Conservation (phyloP, 2,888 invertebrate genomes). For the Graphium colonna region DNA sequence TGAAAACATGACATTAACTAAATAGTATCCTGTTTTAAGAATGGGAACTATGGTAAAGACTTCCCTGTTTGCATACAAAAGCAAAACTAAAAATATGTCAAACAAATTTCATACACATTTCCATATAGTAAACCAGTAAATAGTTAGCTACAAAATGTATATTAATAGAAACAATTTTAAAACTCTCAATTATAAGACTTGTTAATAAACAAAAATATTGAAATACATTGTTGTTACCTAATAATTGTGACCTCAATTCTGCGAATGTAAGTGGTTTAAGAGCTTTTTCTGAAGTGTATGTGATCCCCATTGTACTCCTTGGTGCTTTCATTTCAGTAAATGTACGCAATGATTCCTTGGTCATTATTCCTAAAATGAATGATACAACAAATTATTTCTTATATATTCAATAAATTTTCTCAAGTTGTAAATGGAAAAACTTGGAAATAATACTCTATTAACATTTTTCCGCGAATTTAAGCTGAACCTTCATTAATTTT, state of each 20-base stretch:
- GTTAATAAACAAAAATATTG: background rate
- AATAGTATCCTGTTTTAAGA: too few relatives aligned
- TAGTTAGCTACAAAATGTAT: background rate
- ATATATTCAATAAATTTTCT: too few relatives aligned
- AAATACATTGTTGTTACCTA: slow-evolving; percentile 34
- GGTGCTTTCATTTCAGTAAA: slow-evolving; percentile 52
- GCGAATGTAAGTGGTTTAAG: slow-evolving; percentile 55
- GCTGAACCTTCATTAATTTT: too few relatives aligned
- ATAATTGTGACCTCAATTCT: slow-evolving; percentile 51
- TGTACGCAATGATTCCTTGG: slow-evolving; percentile 44
- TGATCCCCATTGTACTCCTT: slow-evolving; percentile 37
- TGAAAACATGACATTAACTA: too few relatives aligned
- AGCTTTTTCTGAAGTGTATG: slow-evolving; percentile 48
- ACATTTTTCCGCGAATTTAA: too few relatives aligned
- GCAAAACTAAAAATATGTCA: background rate
- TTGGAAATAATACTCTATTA: too few relatives aligned
- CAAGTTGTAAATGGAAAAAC: too few relatives aligned
- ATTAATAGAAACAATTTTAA: background rate
- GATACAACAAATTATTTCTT: background rate
- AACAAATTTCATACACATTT: background rate
- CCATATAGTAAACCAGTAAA: too few relatives aligned
- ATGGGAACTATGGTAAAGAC: too few relatives aligned
- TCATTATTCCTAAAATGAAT: slow-evolving; percentile 51
- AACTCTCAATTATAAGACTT: too few relatives aligned
- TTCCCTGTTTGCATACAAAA: too few relatives aligned